Percentiles rank a stretch among this genome's conserved stretches.
phyloP scores from a whole-genome alignment of 2,113 vertebrate species.

The Micronycteris hirsuta region DNA sequence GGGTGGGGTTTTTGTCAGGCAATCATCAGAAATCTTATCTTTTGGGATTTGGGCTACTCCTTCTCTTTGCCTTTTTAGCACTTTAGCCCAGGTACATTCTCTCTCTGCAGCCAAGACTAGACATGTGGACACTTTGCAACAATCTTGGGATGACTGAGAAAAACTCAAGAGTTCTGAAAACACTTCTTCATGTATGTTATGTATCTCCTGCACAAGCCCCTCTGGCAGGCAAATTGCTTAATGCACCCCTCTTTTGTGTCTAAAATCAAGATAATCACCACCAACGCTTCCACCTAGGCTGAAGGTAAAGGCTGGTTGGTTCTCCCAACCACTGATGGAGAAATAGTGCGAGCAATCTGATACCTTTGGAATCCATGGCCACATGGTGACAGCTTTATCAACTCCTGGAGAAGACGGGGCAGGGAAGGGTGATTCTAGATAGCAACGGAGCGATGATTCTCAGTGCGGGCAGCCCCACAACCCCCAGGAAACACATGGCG shows the following conservation, averaged over 20 bases:
- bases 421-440: not conserved
- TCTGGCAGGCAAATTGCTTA: not conserved
- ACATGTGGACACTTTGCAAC: not conserved
- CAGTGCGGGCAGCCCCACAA: not conserved
- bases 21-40: not conserved
- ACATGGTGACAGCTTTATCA: not conserved
- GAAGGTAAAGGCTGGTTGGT: not conserved
- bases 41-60: not conserved
- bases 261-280: not conserved
- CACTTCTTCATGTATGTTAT: not conserved
- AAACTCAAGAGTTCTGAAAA: not conserved
- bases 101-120: not conserved
- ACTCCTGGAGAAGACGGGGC: not conserved
- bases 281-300: not conserved
- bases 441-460: not conserved
- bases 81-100: not conserved
- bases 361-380: not conserved
- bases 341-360: not conserved
- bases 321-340: not conserved
- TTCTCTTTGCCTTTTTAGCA: not conserved
- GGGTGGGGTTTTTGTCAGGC: constrained; percentile 2
- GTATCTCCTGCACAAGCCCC: not conserved
- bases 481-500: not conserved
- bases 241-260: not conserved
- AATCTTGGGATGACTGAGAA: not conserved